A percentile compares a stretch with the other conserved stretches of the same genome.
Conservation (phyloP, 2,113 vertebrate genomes). For the Bombycilla garrulus region DNA sequence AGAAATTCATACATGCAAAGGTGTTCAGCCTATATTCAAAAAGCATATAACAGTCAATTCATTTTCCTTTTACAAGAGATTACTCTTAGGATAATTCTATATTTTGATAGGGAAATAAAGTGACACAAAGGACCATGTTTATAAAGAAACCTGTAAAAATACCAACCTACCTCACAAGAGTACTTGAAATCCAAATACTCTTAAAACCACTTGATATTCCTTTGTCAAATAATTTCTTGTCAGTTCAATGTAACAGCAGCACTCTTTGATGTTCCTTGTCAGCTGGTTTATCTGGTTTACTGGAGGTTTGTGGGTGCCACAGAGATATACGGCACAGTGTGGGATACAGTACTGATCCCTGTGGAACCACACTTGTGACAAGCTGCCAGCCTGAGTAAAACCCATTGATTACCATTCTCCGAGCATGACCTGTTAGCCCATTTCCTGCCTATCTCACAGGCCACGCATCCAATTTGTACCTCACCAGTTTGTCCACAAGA, state of each 20-base stretch:
- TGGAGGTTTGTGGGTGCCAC: not conserved
- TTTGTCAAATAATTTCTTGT: not conserved
- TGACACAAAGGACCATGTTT: not conserved
- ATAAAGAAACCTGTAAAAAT: not conserved
- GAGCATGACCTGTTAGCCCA: no score
- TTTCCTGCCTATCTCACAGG: not conserved
- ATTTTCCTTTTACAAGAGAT: not conserved
- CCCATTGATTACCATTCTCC: not conserved
- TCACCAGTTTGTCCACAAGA: accelerated
- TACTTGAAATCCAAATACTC: not conserved
- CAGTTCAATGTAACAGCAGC: not conserved
- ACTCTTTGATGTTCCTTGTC: not conserved
- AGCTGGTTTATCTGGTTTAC: not conserved
- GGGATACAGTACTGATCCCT: not conserved
- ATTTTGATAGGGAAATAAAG: not conserved
- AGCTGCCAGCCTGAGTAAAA: not conserved
- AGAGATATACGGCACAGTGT: not conserved
- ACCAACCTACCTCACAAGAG: not conserved
- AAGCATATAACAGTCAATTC: not conserved
- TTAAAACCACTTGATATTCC: not conserved
- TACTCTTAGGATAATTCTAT: not conserved
- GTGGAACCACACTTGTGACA: not conserved
- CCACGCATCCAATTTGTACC: not conserved
- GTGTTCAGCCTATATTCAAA: not conserved
- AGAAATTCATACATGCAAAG: not conserved